A percentile compares a stretch with the other conserved stretches of the same genome.
These are phyloP conservation scores for Petaurus breviceps DNA, from an alignment of 2,113 vertebrate species.

Conservation along the genomic window DNA sequence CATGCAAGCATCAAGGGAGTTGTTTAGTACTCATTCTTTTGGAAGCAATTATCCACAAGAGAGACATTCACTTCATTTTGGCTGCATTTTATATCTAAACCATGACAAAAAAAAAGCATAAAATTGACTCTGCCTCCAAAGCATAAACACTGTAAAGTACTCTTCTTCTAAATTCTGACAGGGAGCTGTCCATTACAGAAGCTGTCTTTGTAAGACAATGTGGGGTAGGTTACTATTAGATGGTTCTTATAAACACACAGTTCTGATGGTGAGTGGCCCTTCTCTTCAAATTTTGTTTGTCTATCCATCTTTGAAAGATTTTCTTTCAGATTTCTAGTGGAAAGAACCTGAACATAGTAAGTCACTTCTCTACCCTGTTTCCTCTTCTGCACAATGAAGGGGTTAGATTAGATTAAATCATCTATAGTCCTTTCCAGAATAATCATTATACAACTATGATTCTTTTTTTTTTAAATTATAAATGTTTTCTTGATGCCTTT, in stretches of 20 bases:
- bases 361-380: neutral
- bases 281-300: neutral
- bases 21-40: constrained; percentile 72
- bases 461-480: neutral
- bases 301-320: neutral
- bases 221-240: neutral
- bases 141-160: neutral
- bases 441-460: neutral
- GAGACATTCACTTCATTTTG: constrained; percentile 74
- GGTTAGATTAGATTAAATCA: neutral
- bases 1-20: constrained; percentile 66
- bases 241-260: neutral
- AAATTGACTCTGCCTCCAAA: constrained; percentile 40
- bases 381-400: neutral
- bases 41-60: constrained; percentile 74
- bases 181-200: neutral
- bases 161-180: neutral
- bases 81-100: constrained; percentile 74
- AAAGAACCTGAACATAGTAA: neutral
- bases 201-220: neutral
- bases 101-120: constrained; percentile 63
- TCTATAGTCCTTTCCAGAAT: neutral
- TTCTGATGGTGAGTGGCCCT: neutral
- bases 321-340: neutral
- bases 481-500: neutral